These are phyloP conservation scores for Xenentodon cancila DNA, from an alignment of 2,797 vertebrate species.

Conservation along the genomic window DNA sequence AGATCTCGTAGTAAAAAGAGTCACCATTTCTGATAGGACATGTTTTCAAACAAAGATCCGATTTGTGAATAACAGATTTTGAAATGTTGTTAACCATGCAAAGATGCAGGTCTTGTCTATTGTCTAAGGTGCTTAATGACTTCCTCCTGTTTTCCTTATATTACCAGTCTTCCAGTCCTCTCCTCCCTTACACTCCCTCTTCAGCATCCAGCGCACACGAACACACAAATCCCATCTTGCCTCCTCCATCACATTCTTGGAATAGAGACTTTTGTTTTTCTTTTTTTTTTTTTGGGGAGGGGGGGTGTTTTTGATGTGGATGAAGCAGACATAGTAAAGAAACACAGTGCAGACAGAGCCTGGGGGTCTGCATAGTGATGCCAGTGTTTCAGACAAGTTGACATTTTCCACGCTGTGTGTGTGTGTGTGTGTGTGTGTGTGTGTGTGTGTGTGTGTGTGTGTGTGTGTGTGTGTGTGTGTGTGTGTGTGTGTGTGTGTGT, in stretches of 20 bases:
- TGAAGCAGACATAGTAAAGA: slow-evolving; percentile 27
- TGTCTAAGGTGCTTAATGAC: slow-evolving; percentile 14
- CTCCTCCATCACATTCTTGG: slow-evolving; percentile 40
- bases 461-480: neutral
- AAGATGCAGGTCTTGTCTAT: slow-evolving; percentile 5
- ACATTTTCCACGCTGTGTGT: slow-evolving; percentile 65
- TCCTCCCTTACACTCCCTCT: slow-evolving; percentile 21
- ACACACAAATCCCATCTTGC: slow-evolving; percentile 14
- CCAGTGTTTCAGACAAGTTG: slow-evolving; percentile 69
- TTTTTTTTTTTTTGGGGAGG: slow-evolving; percentile 6
- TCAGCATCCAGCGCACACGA: slow-evolving; percentile 16
- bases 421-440: slow-evolving; percentile 31
- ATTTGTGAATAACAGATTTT: too few relatives aligned
- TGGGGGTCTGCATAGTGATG: slow-evolving; percentile 56
- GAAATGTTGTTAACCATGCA: too few relatives aligned
- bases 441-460: neutral
- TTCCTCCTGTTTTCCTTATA: slow-evolving; percentile 45
- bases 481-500: slow-evolving; percentile 1
- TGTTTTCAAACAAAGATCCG: too few relatives aligned
- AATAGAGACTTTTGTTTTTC: slow-evolving; percentile 17
- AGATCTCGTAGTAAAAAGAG: too few relatives aligned
- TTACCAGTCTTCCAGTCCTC: slow-evolving; percentile 5
- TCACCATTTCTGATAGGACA: too few relatives aligned
- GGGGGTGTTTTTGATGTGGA: slow-evolving; percentile 42
- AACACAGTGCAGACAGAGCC: slow-evolving; percentile 41